Base-by-base conservation (phyloP, 2,888 invertebrate species). In the Polyommatus iphigenia region DNA sequence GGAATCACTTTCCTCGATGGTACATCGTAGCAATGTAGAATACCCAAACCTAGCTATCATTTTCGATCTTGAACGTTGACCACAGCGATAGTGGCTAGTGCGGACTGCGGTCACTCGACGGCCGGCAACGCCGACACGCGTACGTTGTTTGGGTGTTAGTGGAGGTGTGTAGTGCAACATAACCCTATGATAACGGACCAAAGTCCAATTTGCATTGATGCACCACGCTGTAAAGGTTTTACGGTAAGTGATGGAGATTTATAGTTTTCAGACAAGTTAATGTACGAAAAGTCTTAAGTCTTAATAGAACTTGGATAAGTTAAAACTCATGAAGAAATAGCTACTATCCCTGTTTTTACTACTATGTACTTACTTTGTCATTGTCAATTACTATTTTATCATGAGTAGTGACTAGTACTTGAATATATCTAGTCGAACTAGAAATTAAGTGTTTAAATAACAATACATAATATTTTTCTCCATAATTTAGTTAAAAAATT, bases 81-180 rank as follows among this genome's bases (percentile, higher is more conserved):
- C 90, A 85, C 80, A 78, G 84, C 82, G 90, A 90, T 90, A 90
- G 83, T 81, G 83, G 90, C 90, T 90, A 90, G 83, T 81, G 83
- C 82, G 84, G 83, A 81, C 82, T 80, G 83, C 82, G 84, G 83
- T 81, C 82, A 81, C 83, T 81, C 57, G 79, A 71, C 32, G 76
- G 79, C 57, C 67, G 73, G 76, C 71, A 18, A 24, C 29, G 32
- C 32, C 15, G 29, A 67, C 67, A 32, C 67, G 67, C 67, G 67
- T 67, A 18, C 18, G 67, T 29, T 67, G 29, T 67, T 32, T 32
- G 29, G 29, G 67, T 32, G 67, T 29, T 32, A 29, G 67, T 67
- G 67, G 67, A 67, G 67, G 67, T 67, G 67, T 67, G 67, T 67
- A 67, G 67, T 67, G 67, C 67, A 15, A 67, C 29, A 15, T 67